phyloP scores from a whole-genome alignment of 1,140 invertebrate species.

The Hormaphis cornu region DNA sequence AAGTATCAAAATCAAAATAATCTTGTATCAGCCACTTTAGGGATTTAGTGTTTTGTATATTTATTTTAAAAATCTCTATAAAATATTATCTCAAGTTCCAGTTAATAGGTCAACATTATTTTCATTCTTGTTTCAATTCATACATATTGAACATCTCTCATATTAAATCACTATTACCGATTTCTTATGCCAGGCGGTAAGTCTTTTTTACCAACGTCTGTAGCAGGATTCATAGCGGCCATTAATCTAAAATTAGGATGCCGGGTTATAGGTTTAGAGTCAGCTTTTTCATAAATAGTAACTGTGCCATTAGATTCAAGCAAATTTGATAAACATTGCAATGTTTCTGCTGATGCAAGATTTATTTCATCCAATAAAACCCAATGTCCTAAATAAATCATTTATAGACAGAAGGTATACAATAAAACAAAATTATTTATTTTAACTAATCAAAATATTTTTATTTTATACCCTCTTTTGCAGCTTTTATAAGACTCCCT shows the following conservation, averaged over 20 bases:
- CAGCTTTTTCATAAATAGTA: conserved; percentile 76
- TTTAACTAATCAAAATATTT: not conserved
- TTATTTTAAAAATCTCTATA: too few species aligned
- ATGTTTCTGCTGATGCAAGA: conserved; percentile 86
- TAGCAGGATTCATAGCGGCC: conserved; percentile 99
- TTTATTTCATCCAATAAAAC: conserved; percentile 96
- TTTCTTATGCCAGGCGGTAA: conserved; percentile 85
- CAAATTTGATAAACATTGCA: conserved; percentile 89
- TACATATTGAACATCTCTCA: too few species aligned
- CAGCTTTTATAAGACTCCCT: conserved; percentile 81
- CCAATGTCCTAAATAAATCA: conserved; percentile 68
- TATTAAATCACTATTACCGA: conserved; percentile 44
- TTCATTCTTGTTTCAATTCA: too few species aligned
- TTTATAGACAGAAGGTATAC: too few species aligned
- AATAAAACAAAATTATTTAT: not conserved
- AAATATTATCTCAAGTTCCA: too few species aligned
- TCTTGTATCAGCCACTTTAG: too few species aligned
- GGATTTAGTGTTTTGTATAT: too few species aligned
- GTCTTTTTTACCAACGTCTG: conserved; percentile 97
- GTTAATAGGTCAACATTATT: not conserved
- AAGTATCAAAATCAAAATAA: too few species aligned
- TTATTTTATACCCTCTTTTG: conserved; percentile 60
- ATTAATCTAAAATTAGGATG: conserved; percentile 90
- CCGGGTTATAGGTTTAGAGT: conserved; percentile 64
- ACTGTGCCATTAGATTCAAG: conserved; percentile 74